Evolutionary conservation across 2,888 invertebrate genomes (phyloP), one percentile per base, ranked within the genome.

Genomic region (Galerucella nymphaeae): DNA sequence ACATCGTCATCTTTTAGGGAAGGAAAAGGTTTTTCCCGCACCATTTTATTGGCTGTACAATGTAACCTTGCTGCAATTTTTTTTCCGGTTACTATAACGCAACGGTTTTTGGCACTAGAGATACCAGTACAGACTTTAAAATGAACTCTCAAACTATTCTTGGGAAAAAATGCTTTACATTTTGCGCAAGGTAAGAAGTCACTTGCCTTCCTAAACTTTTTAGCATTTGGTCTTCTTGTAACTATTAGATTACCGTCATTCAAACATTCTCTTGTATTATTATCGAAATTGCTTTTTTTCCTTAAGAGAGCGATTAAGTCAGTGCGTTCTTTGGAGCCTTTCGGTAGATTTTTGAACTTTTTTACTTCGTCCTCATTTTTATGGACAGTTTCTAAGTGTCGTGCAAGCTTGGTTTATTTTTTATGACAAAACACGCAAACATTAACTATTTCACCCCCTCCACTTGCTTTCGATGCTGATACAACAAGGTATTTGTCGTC

Each of bases 1-100:
- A 73, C 30, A 50, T 66, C 67, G 58, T 73, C 67, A n/a, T 74
- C 73, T 58, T 62, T 64, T 50, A 73, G 57, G 18, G 66, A 50
- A 8, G 70, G 73, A 48, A 73, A 73, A 1, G 71, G 59, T 41
- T 48, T 20, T 23, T 73, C 42, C 23, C 65, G 38, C 2, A 73
- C 70, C 23, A 63, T 55, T 63, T 66, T 58, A 13, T 18, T 63
- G n/a, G 71, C 71, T 41, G 38, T 62, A n/a, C n/a, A 13, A 66
- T 71, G 68, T 48, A 71, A 20, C 57, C 68, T 23, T n/a, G 63
- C 68, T 11, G 48, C 50, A 48, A 66, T 48, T 55, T 66, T 64
- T 66, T 71, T 71, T 10, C 71, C 61, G 30, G 30, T 61, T 48
- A 66, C 48, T n/a, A 42, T 69, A n/a, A 59, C 61, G 13, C 14